Conservation (phyloP, 1,140 invertebrate genomes). For the Apocrypta bakeri region DNA sequence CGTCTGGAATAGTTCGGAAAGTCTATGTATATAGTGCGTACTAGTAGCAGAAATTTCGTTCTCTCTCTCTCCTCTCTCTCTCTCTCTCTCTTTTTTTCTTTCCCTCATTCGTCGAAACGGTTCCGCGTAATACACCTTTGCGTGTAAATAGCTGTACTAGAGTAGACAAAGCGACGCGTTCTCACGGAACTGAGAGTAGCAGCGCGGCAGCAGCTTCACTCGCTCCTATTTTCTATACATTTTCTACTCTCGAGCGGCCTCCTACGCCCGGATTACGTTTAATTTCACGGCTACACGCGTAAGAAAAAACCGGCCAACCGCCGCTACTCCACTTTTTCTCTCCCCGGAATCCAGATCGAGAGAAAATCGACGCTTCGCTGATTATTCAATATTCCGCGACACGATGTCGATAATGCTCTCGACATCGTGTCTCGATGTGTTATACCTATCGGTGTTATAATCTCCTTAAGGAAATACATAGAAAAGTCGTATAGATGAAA, state of each 20-base stretch:
- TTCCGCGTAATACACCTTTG: neutral
- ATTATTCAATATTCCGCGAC: constrained; percentile 9
- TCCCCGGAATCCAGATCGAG: neutral
- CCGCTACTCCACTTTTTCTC: constrained; percentile 1
- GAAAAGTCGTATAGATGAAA: no score
- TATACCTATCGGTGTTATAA: neutral
- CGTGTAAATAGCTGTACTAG: neutral
- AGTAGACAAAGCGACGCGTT: neutral
- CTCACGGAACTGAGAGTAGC: constrained; percentile 1
- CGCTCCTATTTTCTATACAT: constrained; percentile 28
- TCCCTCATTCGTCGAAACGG: neutral
- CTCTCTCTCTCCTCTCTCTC: no score
- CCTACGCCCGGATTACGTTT: constrained; percentile 8
- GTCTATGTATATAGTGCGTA: no score
- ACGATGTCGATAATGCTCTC: no score
- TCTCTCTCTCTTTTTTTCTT: neutral
- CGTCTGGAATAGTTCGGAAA: no score
- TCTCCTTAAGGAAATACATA: no score
- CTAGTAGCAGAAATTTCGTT: no score
- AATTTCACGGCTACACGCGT: constrained; percentile 46
- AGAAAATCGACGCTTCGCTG: neutral
- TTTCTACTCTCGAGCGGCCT: constrained; percentile 8
- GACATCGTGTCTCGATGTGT: no score
- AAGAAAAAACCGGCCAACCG: constrained; percentile 38
- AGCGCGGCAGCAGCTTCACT: neutral